Evolutionary conservation across 2,113 vertebrate species (phyloP).

Genomic region (Galbula dea): DNA sequence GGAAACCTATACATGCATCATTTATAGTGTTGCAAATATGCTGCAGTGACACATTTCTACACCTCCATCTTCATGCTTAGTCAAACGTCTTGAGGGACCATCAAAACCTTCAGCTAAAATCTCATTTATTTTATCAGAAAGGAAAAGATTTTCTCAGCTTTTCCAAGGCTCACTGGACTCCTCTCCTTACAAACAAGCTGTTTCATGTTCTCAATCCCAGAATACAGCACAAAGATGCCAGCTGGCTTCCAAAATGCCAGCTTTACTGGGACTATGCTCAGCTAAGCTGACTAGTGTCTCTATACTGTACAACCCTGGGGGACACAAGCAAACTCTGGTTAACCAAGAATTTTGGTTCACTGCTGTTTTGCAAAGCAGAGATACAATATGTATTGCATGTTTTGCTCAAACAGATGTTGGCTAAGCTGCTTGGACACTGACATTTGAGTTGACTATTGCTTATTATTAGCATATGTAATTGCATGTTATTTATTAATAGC

Average conservation of each 20-base stretch:
- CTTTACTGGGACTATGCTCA: constrained; percentile 8
- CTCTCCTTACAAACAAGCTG: constrained; percentile 17
- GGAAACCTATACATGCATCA: background rate
- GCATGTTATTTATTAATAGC: background rate
- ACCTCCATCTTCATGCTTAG: background rate
- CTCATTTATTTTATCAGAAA: constrained; percentile 18
- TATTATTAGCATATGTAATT: constrained; percentile 35
- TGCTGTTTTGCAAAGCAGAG: background rate
- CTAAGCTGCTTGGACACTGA: constrained; percentile 5
- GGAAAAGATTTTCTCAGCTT: constrained; percentile 22
- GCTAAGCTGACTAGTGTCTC: constrained; percentile 21
- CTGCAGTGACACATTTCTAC: background rate
- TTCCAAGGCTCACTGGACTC: constrained; percentile 25
- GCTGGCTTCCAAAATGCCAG: constrained; percentile 50
- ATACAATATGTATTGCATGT: background rate
- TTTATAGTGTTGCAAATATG: background rate
- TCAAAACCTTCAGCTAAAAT: constrained; percentile 15
- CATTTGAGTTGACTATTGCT: constrained; percentile 14
- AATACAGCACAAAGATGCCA: constrained; percentile 37
- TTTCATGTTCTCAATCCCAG: constrained; percentile 14
- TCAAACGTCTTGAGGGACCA: background rate
- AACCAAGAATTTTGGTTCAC: constrained; percentile 35
- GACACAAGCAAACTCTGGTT: constrained; percentile 9
- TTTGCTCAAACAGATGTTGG: constrained; percentile 11
- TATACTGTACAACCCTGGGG: background rate